Base-by-base conservation (phyloP, 2,113 vertebrate genomes). In the Trematocara variabile region DNA sequence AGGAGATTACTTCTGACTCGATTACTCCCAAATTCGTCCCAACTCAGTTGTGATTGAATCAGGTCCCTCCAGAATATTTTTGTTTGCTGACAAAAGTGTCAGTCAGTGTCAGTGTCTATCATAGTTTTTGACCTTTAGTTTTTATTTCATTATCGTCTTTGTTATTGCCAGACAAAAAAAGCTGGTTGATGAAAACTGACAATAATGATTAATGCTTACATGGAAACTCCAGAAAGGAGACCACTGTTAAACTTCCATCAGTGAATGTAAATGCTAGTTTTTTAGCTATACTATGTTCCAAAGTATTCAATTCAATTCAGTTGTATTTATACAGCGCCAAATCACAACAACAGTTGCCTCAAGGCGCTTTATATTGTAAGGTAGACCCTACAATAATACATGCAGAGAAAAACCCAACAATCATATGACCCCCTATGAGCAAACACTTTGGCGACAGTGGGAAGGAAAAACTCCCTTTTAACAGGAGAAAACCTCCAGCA, bases 401-500 rank as follows among this genome's bases (percentile, higher is more conserved):
- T 30, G 16, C 55, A 58, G 55, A 58, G 55, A 2, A 58, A 58
- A 16, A 16, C 4, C 7, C 55, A 30, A 58, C 55, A 58, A 16
- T 58, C 2, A 30, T 8, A 58, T 0, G 1, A 58, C 7, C 13
- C 54, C 7, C 25, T 3, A 1, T 8, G 13, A 58, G 0, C 12
- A 1, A 28, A 0, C 1, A 8, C 54, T 28, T 56, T 56, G 7
- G 22, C 0, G 1, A 58, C 13, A 58, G 25, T 30, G 25, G 25
- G 25, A 30, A 58, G 7, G 25, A 58, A 30, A 58, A 58, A 13
- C 6, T 54, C 2, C 1, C 10, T 12, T 25, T 54, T 4, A 54
- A 54, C 5, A 22, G 52, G 52, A 54, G 6, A 10, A 54, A 54
- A 54, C 52, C 52, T 54, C 10, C 3, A 0, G 52, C 20, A 54